Percentiles rank a stretch among this genome's conserved stretches.
These are phyloP conservation scores for Taxidea taxus DNA, from an alignment of 2,113 vertebrate species.

Conservation along the genomic window DNA sequence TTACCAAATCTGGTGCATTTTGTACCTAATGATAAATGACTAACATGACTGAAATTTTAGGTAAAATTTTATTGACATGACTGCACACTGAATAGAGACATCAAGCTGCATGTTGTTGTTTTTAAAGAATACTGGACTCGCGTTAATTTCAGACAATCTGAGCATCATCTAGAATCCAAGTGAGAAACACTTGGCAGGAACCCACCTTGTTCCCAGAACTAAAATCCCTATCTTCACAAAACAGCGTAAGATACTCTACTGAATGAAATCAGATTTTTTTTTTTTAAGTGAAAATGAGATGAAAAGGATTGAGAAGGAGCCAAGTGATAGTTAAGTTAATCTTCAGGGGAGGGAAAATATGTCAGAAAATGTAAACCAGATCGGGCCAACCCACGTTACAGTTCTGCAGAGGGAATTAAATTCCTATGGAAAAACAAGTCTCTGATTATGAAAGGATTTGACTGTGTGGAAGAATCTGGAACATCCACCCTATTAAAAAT, in stretches of 20 bases:
- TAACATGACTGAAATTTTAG: background rate
- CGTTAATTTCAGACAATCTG: background rate
- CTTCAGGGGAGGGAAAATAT: constrained; percentile 71
- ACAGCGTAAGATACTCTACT: background rate
- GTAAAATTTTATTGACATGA: background rate
- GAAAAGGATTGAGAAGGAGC: constrained; percentile 61
- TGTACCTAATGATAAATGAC: background rate
- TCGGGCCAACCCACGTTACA: constrained; percentile 46
- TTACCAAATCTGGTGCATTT: background rate
- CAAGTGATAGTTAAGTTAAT: constrained; percentile 69
- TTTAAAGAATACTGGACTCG: background rate
- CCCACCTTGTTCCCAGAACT: background rate
- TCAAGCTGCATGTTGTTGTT: background rate
- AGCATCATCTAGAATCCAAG: background rate
- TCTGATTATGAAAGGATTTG: constrained; percentile 69
- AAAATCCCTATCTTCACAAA: constrained; percentile 36
- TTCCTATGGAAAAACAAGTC: constrained; percentile 72
- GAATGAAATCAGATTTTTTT: constrained; percentile 56
- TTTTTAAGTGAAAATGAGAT: constrained; percentile 67
- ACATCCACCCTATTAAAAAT: constrained; percentile 73
- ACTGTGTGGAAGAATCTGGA: constrained; percentile 67
- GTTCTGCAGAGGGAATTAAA: constrained; percentile 72
- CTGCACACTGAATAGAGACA: background rate
- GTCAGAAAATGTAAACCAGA: constrained; percentile 71
- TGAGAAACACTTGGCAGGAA: background rate